Evolutionary conservation across 2,113 vertebrate genomes (phyloP), one percentile per base, ranked within the genome.

Genomic region (Osmerus eperlanus): DNA sequence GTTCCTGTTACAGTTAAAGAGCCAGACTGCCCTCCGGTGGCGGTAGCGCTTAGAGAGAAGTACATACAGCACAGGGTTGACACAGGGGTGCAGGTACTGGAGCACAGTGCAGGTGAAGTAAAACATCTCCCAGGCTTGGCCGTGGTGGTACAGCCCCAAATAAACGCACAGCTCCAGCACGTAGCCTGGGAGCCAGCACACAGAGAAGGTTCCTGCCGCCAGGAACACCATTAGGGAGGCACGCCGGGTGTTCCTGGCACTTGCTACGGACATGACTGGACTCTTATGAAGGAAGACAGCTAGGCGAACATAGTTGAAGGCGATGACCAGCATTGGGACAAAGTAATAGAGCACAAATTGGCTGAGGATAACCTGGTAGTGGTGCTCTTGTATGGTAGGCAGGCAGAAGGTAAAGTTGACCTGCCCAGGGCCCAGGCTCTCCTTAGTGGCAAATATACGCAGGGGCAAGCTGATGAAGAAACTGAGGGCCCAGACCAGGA

Each of bases 271-370:
- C 87, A 92, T 91, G 56, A 91, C 71, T 0, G 92, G 90, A 56
- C 88, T 91, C 84, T 82, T 91, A 76, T 90, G 89, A 54, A 93
- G 87, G 78, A 90, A 93, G 23, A 86, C 56, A 68, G 81, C 83
- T 73, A 93, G 81, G 1, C 88, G 91, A 63, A 81, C 76, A 25
- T 90, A 91, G 81, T 89, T 94, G 76, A 89, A 89, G 67, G 88
- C 90, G 13, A 92, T 91, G 73, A 91, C 78, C 53, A 86, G 85
- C 89, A 91, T 88, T 51, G 88, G 89, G 65, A 91, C 67, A 76
- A 93, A 89, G 82, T 84, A 91, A 81, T 83, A 92, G 56, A 93
- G 86, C 62, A 91, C 80, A 82, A 92, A 90, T 83, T 93, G 90
- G 61, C 75, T 91, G 8, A 93, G 75, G 55, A 92, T 80, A 70